Evolutionary conservation across 2,113 vertebrate genomes (phyloP).

Genomic region (Reinhardtius hippoglossoides): DNA sequence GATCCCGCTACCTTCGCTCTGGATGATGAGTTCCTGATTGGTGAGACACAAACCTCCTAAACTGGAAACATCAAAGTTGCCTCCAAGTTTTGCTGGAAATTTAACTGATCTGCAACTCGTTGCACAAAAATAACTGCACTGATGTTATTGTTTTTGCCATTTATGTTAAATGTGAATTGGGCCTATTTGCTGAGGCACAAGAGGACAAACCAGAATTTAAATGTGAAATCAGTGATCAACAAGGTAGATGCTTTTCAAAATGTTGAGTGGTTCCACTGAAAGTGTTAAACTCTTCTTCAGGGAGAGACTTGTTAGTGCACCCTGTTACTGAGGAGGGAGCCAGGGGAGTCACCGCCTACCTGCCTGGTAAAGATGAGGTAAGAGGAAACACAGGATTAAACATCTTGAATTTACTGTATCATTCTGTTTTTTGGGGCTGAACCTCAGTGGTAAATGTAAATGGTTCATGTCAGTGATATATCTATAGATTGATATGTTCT

Average conservation of each 20-base stretch:
- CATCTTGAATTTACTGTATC: neutral
- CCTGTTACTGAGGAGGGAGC: slow-evolving; percentile 89
- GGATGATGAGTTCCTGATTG: slow-evolving; percentile 90
- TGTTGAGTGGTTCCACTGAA: neutral
- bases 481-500: neutral
- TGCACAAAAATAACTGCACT: neutral
- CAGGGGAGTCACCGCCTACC: slow-evolving; percentile 87
- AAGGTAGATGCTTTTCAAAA: neutral
- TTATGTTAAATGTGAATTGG: neutral
- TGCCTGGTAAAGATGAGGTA: slow-evolving; percentile 91
- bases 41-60: slow-evolving; percentile 76
- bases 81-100: neutral
- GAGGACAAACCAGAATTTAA: neutral
- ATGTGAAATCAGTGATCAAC: neutral
- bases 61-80: neutral
- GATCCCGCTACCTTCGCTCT: slow-evolving; percentile 85
- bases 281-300: slow-evolving; percentile 65
- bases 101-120: neutral
- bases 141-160: neutral
- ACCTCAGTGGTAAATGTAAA: neutral
- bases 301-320: slow-evolving; percentile 88
- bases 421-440: neutral
- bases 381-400: neutral
- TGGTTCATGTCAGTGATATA: neutral
- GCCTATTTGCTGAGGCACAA: neutral